Percentiles rank a stretch among this genome's conserved stretches.
These are phyloP conservation scores for Erannis defoliaria DNA, from an alignment of 2,888 invertebrate species.

Conservation along the genomic window DNA sequence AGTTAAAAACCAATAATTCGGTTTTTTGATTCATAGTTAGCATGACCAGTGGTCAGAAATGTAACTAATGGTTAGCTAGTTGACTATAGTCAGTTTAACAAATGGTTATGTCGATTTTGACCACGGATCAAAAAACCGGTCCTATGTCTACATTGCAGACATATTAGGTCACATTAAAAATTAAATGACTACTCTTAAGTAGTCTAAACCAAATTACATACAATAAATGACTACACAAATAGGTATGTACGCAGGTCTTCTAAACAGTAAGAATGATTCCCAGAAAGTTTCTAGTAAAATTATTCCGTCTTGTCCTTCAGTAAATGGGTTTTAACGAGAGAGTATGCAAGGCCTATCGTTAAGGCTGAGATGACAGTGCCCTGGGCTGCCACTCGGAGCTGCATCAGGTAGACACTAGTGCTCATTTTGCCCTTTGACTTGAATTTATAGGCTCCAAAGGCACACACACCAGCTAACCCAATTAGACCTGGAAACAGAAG, in stretches of 20 bases:
- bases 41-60: too few relatives aligned
- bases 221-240: not conserved
- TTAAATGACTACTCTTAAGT: not conserved
- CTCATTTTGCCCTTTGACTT: constrained; percentile 92
- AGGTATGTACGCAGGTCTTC: not conserved
- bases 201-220: not conserved
- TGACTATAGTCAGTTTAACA: too few relatives aligned
- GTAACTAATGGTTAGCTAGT: too few relatives aligned
- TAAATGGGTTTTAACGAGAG: constrained; percentile 87
- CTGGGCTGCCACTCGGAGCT: constrained; percentile 94
- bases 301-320: constrained; percentile 71
- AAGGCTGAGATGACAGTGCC: constrained; percentile 93
- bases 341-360: constrained; percentile 90
- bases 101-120: too few relatives aligned
- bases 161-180: not conserved
- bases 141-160: not conserved
- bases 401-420: constrained; percentile 94
- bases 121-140: too few relatives aligned
- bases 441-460: constrained; percentile 91
- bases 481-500: constrained; percentile 87
- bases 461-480: constrained; percentile 89
- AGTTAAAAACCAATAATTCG: too few relatives aligned
- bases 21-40: too few relatives aligned
- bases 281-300: constrained; percentile 28
- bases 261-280: constrained; percentile 23